phyloP scores from a whole-genome alignment of 2,113 vertebrate species.

The Bubo bubo region DNA sequence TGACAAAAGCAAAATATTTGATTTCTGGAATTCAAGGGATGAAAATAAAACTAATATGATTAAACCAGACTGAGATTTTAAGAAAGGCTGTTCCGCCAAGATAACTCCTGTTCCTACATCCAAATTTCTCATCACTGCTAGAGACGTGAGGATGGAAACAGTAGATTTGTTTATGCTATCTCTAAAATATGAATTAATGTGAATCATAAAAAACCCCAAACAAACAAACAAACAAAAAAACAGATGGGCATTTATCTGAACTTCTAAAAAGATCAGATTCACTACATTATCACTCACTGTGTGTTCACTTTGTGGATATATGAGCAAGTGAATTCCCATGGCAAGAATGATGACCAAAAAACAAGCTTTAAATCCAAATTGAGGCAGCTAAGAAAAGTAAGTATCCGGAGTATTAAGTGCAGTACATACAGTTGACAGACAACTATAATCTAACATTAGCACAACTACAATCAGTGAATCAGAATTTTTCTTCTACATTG shows the following conservation, averaged over 20 bases:
- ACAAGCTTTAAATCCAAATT: neutral
- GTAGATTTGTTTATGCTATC: neutral
- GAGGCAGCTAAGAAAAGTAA: neutral
- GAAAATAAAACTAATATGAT: neutral
- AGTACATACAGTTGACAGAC: conserved; percentile 1
- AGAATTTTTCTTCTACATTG: neutral
- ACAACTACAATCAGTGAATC: neutral
- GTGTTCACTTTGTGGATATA: neutral
- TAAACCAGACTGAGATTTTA: neutral
- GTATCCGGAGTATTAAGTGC: neutral
- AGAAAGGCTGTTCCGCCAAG: neutral
- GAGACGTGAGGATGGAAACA: neutral
- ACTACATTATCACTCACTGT: neutral
- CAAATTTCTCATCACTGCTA: neutral
- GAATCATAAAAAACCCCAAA: neutral
- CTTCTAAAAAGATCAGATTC: conserved; percentile 21
- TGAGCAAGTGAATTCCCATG: neutral
- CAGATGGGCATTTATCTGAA: neutral
- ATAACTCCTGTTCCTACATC: neutral
- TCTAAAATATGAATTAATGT: neutral
- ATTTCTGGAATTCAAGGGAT: neutral
- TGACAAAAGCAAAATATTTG: neutral
- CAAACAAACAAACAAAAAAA: too few species aligned
- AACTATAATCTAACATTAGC: conserved; percentile 11
- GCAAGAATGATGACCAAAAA: conserved; percentile 9